Percentiles rank a stretch among this genome's conserved stretches.
phyloP scores from a whole-genome alignment of 2,888 invertebrate genomes.

The Andrena bicolor region DNA sequence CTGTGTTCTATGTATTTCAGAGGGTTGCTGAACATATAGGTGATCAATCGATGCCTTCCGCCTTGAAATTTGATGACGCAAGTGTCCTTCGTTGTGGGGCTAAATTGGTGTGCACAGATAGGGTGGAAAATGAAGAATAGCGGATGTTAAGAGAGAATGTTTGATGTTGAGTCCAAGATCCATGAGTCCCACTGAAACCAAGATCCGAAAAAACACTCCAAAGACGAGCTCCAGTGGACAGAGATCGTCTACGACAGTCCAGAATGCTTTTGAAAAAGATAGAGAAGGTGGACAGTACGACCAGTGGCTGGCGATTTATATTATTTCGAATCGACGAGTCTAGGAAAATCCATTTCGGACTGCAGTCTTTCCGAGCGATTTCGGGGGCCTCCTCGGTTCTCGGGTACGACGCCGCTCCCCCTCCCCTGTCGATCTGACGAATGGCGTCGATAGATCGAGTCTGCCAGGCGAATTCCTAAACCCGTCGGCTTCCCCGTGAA shows the following conservation, averaged over 20 bases:
- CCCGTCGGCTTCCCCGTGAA: slow-evolving; percentile 42
- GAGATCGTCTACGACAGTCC: slow-evolving; percentile 2
- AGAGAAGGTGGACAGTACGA: background rate
- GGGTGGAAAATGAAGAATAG: background rate
- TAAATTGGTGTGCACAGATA: too few relatives aligned
- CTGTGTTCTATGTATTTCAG: background rate
- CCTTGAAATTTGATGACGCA: too few relatives aligned
- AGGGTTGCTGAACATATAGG: background rate
- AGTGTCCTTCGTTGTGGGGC: too few relatives aligned
- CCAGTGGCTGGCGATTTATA: slow-evolving; percentile 52
- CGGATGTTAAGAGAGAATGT: background rate
- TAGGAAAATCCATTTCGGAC: slow-evolving; percentile 55
- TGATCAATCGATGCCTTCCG: too few relatives aligned
- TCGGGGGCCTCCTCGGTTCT: slow-evolving; percentile 30
- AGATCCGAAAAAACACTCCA: background rate
- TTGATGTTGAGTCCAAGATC: too few relatives aligned
- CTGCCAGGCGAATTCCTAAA: slow-evolving; percentile 48
- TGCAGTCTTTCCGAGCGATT: slow-evolving; percentile 55
- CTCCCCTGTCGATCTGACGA: slow-evolving; percentile 66
- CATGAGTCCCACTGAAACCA: too few relatives aligned
- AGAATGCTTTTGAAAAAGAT: slow-evolving; percentile 11
- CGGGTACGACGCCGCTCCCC: slow-evolving; percentile 20
- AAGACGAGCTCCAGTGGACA: background rate
- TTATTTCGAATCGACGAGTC: slow-evolving; percentile 53
- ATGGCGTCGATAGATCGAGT: slow-evolving; percentile 72